Evolutionary conservation across 2,113 vertebrate genomes (phyloP).

Genomic region (Mustela nigripes): DNA sequence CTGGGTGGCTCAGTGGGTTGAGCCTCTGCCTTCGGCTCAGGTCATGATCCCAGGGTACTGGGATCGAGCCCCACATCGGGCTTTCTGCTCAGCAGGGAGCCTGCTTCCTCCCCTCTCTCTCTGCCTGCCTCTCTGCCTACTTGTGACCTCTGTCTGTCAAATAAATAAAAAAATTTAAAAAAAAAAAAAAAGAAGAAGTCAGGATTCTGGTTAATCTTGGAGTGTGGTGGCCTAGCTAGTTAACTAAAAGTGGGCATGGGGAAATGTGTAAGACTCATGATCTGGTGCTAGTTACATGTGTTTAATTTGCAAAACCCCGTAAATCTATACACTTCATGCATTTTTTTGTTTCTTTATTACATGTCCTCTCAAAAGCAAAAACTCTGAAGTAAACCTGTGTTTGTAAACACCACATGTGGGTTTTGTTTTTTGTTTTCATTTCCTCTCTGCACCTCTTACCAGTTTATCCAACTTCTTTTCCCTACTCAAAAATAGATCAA

Average conservation of each 20-base stretch:
- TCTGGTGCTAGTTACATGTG: neutral
- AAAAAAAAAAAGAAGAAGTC: neutral
- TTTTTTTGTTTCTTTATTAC: neutral
- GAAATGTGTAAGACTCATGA: neutral
- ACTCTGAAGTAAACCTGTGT: neutral
- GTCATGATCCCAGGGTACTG: no score
- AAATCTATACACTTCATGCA: neutral
- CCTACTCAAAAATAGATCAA: conserved; percentile 83
- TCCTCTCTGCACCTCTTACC: neutral
- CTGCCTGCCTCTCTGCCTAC: no score
- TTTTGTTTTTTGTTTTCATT: conserved; percentile 17
- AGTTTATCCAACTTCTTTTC: conserved; percentile 31
- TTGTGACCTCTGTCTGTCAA: no score
- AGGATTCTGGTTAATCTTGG: neutral
- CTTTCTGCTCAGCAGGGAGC: no score
- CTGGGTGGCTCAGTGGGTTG: no score
- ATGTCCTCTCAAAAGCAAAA: neutral
- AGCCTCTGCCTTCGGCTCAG: no score
- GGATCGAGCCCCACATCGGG: no score
- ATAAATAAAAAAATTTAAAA: no score
- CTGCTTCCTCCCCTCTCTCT: no score
- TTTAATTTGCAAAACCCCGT: neutral
- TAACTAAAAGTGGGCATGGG: neutral
- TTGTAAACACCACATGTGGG: conserved; percentile 83
- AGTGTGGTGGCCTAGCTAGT: neutral